Base-by-base conservation (phyloP, 2,797 vertebrate species). In the Perodicticus potto region DNA sequence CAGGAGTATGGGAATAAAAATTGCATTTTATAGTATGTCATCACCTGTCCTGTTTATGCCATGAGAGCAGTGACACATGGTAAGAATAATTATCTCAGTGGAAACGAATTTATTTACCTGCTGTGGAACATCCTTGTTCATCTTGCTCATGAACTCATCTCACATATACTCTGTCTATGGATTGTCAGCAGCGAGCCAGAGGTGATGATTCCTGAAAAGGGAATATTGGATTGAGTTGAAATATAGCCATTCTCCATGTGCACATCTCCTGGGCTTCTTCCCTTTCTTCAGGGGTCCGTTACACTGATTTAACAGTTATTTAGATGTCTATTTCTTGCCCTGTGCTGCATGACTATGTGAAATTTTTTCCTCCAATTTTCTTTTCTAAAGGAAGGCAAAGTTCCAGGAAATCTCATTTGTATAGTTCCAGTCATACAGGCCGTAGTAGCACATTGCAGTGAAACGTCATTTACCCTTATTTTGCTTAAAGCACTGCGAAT, bases 61-160 rank as follows among this genome's bases (percentile, higher is more conserved):
- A 69, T 55, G 85, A 97, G 88, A 98, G 91, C 29, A 82, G 96
- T 97, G 97, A 97, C 96, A 98, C 97, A 96, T 9, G 55, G 83
- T 97, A 98, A 98, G 98, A 98, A 97, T 97, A 96, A 98, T 98
- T 98, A 98, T 97, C 98, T 97, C 89, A 92, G 93, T 98, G 89
- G 95, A 98, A 98, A 97, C 82, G 97, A 96, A 98, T 98, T 96
- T 98, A 98, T 98, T 98, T 98, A 96, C 97, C 97, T 98, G 96
- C 94, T 29, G 49, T 95, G 73, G 88, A 97, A 80, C 78, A 94
- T 97, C 97, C 96, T 94, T 91, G 90, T 98, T 98, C 96, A 94
- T 98, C 96, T 98, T 96, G 61, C 5, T 7, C 91, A 97, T 96
- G 97, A 97, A 96, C 93, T 97, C 93, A 59, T 77, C 81, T 97